Evolutionary conservation across 2,797 vertebrate genomes (phyloP).

Genomic region (Ispidina picta): DNA sequence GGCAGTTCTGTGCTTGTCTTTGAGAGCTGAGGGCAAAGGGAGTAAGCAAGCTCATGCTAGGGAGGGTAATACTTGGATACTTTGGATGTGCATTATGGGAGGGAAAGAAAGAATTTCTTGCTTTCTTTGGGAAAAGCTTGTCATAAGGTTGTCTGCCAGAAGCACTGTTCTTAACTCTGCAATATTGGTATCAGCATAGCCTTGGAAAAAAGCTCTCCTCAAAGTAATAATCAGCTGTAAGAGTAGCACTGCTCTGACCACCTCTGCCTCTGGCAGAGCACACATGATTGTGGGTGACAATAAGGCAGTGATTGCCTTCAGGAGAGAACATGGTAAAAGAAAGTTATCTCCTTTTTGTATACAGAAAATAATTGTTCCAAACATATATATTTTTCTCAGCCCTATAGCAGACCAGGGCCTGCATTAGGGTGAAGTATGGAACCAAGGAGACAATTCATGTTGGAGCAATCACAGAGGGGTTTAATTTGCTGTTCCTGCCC

Average conservation of each 20-base stretch:
- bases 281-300: neutral
- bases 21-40: neutral
- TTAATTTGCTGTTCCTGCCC: neutral
- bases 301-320: rapidly evolving
- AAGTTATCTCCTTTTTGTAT: neutral
- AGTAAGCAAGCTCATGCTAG: neutral
- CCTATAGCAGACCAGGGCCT: neutral
- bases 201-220: neutral
- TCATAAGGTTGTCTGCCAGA: neutral
- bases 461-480: neutral
- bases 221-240: neutral
- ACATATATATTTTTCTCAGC: neutral
- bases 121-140: neutral
- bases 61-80: neutral
- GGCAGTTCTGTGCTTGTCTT: neutral
- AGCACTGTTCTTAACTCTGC: neutral
- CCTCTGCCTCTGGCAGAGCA: neutral
- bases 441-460: neutral
- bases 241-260: neutral
- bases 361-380: neutral
- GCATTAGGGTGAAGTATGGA: neutral
- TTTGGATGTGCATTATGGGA: neutral
- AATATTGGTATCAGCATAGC: neutral
- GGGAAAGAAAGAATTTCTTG: neutral
- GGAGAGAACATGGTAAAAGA: neutral